Conservation (phyloP, 2,888 invertebrate species). For the Sminthurides aquaticus region DNA sequence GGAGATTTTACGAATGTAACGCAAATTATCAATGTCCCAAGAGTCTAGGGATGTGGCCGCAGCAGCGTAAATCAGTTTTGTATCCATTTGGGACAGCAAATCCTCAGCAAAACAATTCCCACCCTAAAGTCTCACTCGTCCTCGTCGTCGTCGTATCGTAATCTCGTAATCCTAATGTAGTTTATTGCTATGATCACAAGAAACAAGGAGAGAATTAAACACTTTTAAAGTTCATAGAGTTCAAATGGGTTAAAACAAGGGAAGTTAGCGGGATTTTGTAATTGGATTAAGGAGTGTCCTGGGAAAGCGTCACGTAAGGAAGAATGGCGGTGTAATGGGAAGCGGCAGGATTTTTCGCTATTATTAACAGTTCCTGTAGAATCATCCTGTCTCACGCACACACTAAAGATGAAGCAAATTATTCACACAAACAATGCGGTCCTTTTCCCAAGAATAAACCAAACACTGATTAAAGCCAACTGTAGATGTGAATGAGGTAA, state of each 20-base stretch:
- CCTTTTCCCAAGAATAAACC: too few species aligned
- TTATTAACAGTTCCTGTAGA: neutral
- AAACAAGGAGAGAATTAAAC: neutral
- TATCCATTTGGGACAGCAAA: slow-evolving; percentile 23
- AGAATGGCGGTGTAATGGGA: neutral
- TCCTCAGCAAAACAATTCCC: neutral
- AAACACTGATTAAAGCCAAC: too few species aligned
- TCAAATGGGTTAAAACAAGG: neutral
- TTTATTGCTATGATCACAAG: neutral
- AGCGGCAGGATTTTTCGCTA: neutral
- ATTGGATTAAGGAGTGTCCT: neutral
- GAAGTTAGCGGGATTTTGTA: neutral
- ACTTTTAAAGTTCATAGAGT: neutral
- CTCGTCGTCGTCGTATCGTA: neutral
- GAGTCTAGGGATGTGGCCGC: slow-evolving; percentile 28
- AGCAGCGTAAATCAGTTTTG: slow-evolving; percentile 14
- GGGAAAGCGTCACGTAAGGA: neutral
- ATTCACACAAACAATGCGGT: neutral
- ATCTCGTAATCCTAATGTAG: too few species aligned
- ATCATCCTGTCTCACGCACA: slow-evolving; percentile 5
- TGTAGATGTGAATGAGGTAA: too few species aligned
- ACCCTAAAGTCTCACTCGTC: neutral
- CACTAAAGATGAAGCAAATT: neutral
- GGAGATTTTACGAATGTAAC: slow-evolving; percentile 33
- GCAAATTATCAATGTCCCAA: slow-evolving; percentile 40